These are phyloP conservation scores for Hyposoter dolosus DNA, from an alignment of 2,888 invertebrate species.

Conservation along the genomic window DNA sequence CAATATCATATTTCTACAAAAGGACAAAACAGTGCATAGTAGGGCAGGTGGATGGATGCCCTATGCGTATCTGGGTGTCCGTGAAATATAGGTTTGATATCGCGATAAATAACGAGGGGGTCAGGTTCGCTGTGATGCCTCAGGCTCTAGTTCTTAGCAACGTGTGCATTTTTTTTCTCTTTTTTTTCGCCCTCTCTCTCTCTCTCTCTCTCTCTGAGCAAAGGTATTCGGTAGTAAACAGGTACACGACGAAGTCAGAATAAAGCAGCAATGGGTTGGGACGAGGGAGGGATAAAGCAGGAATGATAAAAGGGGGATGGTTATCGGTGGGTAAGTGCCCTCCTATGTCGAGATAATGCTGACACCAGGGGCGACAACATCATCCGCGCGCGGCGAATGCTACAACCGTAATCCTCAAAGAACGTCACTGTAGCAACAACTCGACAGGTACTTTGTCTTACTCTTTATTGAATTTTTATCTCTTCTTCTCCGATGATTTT, in stretches of 20 bases:
- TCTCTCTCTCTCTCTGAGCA: slow-evolving; percentile 53
- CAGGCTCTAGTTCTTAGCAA: slow-evolving; percentile 78
- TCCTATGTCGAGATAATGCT: slow-evolving; percentile 83
- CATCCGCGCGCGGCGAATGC: slow-evolving; percentile 81
- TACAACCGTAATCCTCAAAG: slow-evolving; percentile 81
- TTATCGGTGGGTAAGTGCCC: slow-evolving; percentile 84
- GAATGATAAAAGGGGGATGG: slow-evolving; percentile 71
- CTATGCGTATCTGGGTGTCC: slow-evolving; percentile 69
- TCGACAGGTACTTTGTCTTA: slow-evolving; percentile 75
- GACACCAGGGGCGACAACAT: slow-evolving; percentile 84
- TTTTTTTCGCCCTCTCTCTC: slow-evolving; percentile 56
- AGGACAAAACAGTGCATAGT: slow-evolving; percentile 2
- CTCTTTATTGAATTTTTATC: background rate
- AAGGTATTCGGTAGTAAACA: slow-evolving; percentile 34
- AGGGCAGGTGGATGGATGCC: slow-evolving; percentile 39
- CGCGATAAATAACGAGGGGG: slow-evolving; percentile 83
- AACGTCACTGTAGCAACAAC: slow-evolving; percentile 78
- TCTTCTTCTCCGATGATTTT: background rate
- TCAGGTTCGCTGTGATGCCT: slow-evolving; percentile 81
- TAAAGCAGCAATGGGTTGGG: slow-evolving; percentile 48
- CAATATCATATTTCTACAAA: background rate
- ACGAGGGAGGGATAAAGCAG: slow-evolving; percentile 56
- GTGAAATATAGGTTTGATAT: slow-evolving; percentile 84
- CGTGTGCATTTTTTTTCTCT: slow-evolving; percentile 67
- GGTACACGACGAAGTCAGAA: slow-evolving; percentile 50